Evolutionary conservation across 2,113 vertebrate species (phyloP).

Genomic region (Morphnarchus princeps): DNA sequence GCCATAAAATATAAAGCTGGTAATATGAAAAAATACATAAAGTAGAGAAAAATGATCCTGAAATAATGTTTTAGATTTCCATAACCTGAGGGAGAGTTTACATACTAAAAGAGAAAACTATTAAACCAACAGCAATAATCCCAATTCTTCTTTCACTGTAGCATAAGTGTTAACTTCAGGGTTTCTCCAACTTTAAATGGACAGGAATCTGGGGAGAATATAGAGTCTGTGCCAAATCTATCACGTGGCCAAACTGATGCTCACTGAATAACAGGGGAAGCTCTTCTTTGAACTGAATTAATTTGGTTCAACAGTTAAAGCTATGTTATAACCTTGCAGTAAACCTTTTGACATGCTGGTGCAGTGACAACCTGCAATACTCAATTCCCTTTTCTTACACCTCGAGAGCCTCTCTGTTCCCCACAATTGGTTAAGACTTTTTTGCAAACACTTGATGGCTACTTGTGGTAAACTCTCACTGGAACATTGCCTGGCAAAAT

Average conservation of each 20-base stretch:
- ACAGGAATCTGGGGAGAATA: background rate
- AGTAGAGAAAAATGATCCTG: background rate
- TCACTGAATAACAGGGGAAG: background rate
- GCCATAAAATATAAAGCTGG: background rate
- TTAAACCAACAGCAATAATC: background rate
- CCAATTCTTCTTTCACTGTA: background rate
- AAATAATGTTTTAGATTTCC: background rate
- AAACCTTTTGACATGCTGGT: background rate
- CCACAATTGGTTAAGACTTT: background rate
- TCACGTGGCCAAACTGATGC: rapidly evolving
- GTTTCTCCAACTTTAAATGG: background rate
- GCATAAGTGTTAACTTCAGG: background rate
- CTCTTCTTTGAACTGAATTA: background rate
- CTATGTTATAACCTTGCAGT: background rate
- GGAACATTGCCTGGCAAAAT: background rate
- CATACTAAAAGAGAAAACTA: background rate
- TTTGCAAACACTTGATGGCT: background rate
- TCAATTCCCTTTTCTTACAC: background rate
- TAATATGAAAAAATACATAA: background rate
- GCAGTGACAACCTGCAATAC: background rate
- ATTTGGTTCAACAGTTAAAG: background rate
- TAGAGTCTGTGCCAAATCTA: background rate
- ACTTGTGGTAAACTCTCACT: background rate
- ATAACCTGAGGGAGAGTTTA: background rate
- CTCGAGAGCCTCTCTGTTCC: background rate